These are phyloP conservation scores for Trichogramma evanescens DNA, from an alignment of 2,888 invertebrate species.

Conservation along the genomic window DNA sequence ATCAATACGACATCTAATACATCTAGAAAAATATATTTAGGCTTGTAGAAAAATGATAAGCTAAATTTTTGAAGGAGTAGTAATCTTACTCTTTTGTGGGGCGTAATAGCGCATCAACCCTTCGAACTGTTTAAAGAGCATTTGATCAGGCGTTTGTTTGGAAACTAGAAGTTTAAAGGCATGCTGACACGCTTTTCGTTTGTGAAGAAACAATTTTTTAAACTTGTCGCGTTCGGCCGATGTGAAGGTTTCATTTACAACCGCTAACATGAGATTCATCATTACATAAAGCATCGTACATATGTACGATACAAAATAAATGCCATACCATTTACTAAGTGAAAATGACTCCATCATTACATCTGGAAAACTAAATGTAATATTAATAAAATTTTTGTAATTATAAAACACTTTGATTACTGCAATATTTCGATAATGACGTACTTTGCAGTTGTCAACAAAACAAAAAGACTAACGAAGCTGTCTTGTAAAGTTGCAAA, in stretches of 20 bases:
- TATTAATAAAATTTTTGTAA: not conserved
- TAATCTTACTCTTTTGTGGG: conserved; percentile 49
- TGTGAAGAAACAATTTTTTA: conserved; percentile 72
- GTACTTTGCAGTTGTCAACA: conserved; percentile 87
- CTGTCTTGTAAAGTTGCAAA: conserved; percentile 73
- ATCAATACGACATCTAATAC: conserved; percentile 69
- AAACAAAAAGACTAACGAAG: conserved; percentile 81
- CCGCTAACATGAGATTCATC: conserved; percentile 88
- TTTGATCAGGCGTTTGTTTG: conserved; percentile 62
- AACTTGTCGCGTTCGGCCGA: conserved; percentile 80
- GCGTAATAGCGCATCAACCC: conserved; percentile 74
- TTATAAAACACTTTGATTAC: not conserved
- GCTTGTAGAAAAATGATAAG: not conserved
- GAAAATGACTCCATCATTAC: conserved; percentile 90
- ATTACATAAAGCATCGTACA: conserved; percentile 77
- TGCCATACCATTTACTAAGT: conserved; percentile 71
- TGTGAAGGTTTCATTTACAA: conserved; percentile 85
- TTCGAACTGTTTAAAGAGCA: conserved; percentile 68
- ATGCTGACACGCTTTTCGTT: conserved; percentile 71
- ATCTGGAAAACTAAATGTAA: conserved; percentile 70
- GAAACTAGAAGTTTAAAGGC: conserved; percentile 77
- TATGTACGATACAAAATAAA: conserved; percentile 81
- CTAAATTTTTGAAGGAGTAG: not conserved
- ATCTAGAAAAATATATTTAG: conserved; percentile 45
- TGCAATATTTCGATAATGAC: conserved; percentile 37